Evolutionary conservation across 2,888 invertebrate genomes (phyloP), one percentile per base, ranked within the genome.

Genomic region (Pterostichus niger): DNA sequence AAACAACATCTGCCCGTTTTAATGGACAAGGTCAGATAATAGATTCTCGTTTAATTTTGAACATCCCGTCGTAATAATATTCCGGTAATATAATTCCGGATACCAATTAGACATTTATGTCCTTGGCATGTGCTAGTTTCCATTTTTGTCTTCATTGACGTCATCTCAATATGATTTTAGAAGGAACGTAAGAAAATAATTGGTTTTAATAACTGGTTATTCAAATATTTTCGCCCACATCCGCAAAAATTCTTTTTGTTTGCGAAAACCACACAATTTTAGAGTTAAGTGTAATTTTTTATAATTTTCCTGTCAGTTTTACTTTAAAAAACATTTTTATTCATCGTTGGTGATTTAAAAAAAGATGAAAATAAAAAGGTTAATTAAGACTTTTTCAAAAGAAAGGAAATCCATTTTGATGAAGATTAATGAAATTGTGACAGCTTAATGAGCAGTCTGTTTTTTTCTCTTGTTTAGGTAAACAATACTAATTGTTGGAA

Each of bases 361-460:
- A 59, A n/a, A 52, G 52, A 64, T 35, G 64, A 33, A 64, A 64
- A 44, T 44, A 52, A 75, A 46, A 75, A 52, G 75, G 13, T 31
- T 75, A 75, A 75, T 75, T 52, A 75, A 75, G 75, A 75, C 52
- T 75, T 44, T 73, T 75, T 75, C 49, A 52, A 49, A 54, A 75
- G 75, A 52, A 52, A 52, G 75, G 17, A 75, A 75, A 75, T 75
- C 75, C 75, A 35, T 75, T 73, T 52, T 75, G 75, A 75, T 75
- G 49, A 75, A 75, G 75, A 75, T 75, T 75, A 75, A 75, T 75
- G 75, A 52, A 17, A 75, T 13, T 52, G 52, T 49, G 54, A 75
- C 31, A 49, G 17, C 31, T 52, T 75, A 75, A 75, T 52, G 54
- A 75, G 75, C 52, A 75, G 31, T 3, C 75, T 75, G 31, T 52